Evolutionary conservation across 2,113 vertebrate species (phyloP).

Genomic region (Festucalex cinctus): DNA sequence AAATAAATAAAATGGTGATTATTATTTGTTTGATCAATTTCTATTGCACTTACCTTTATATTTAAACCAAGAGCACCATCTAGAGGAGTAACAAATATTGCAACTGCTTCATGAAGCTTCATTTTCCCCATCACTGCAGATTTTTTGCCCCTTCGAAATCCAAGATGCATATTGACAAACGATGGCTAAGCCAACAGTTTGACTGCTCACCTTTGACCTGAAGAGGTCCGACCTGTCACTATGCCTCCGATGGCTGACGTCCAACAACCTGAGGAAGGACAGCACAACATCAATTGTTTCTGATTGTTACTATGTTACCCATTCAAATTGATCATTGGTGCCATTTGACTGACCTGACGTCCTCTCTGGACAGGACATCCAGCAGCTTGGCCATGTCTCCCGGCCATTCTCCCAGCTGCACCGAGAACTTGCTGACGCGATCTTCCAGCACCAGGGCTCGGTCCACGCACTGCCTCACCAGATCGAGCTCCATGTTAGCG

Average conservation of each 20-base stretch:
- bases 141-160: background rate
- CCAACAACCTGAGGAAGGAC: slow-evolving; percentile 75
- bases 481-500: slow-evolving; percentile 80
- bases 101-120: too few species aligned
- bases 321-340: too few species aligned
- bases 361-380: slow-evolving; percentile 82
- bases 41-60: too few species aligned
- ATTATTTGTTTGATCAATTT: too few species aligned
- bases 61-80: too few species aligned
- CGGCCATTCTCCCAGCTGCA: slow-evolving; percentile 76
- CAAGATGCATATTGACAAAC: background rate
- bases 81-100: too few species aligned
- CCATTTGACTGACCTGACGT: slow-evolving; percentile 79
- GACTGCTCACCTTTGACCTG: slow-evolving; percentile 75
- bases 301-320: background rate
- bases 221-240: slow-evolving; percentile 79
- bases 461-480: slow-evolving; percentile 80
- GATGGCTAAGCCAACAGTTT: slow-evolving; percentile 8
- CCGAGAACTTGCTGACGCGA: slow-evolving; percentile 79
- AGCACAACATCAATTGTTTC: slow-evolving; percentile 3
- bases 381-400: slow-evolving; percentile 83
- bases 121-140: too few species aligned
- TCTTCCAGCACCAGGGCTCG: slow-evolving; percentile 80
- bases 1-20: too few species aligned
- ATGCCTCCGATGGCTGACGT: slow-evolving; percentile 78